phyloP scores from a whole-genome alignment of 2,888 invertebrate genomes.

The Philopedon plagiatum region DNA sequence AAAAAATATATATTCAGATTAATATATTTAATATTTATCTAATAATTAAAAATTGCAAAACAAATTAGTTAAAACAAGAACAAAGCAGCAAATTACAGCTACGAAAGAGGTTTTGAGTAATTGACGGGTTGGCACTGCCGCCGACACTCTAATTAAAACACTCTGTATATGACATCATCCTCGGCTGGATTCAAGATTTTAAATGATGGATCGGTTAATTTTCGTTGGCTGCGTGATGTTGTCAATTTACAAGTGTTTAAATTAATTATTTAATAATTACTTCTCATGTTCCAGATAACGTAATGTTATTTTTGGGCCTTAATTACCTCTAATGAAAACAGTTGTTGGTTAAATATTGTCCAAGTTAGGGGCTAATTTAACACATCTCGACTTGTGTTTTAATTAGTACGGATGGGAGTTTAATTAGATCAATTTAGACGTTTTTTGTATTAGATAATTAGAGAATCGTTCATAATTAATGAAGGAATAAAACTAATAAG shows the following conservation, averaged over 20 bases:
- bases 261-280: slow-evolving; percentile 65
- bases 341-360: slow-evolving; percentile 53
- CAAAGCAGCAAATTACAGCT: neutral
- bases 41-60: neutral
- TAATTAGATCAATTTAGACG: slow-evolving; percentile 22
- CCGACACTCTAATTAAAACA: slow-evolving; percentile 63
- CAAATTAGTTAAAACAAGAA: slow-evolving; percentile 1
- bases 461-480: too few relatives aligned
- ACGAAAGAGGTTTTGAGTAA: slow-evolving; percentile 13
- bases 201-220: slow-evolving; percentile 63
- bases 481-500: too few relatives aligned
- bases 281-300: slow-evolving; percentile 57
- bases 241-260: slow-evolving; percentile 67
- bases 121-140: slow-evolving; percentile 45
- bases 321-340: slow-evolving; percentile 48
- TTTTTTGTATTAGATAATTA: neutral
- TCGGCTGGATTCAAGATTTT: slow-evolving; percentile 61
- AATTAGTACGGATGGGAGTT: slow-evolving; percentile 35
- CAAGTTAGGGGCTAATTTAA: slow-evolving; percentile 33
- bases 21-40: too few relatives aligned
- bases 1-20: too few relatives aligned
- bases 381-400: slow-evolving; percentile 31
- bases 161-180: slow-evolving; percentile 62
- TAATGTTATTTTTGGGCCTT: slow-evolving; percentile 57
- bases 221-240: slow-evolving; percentile 63